Evolutionary conservation across 2,888 invertebrate genomes (phyloP), one percentile per base, ranked within the genome.

Genomic region (Elegia similella): DNA sequence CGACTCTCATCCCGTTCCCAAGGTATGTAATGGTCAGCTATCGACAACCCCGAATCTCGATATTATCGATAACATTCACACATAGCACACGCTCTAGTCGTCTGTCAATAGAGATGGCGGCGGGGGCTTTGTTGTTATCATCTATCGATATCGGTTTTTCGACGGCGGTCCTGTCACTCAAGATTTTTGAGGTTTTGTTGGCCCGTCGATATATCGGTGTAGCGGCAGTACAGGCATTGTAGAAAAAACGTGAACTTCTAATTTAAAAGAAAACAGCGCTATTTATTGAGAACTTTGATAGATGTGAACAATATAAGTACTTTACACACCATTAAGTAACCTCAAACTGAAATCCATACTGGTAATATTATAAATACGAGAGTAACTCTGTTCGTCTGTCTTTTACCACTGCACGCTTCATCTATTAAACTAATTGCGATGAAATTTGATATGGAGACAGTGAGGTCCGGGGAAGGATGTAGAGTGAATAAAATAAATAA

Each of bases 131-230:
- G 88, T 86, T 78, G 75, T 73, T 85, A 84, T 84, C 88, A 80
- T 80, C 74, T 82, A 84, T 87, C 86, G 86, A 86, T 82, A 86
- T 86, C 83, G 84, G 81, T 74, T 84, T 85, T 83, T 83, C 82
- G 80, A 80, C 74, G 89, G 91, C 90, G 90, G 90, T 87, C 91
- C 87, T 80, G 91, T 90, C 91, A 90, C 86, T 91, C 91, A 90
- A 78, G 74, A 71, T 76, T 84, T 84, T 82, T 65, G 78, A 73
- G 81, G 84, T 87, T 88, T 88, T 89, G 81, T 86, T 68, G 59
- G 71, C 67, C 72, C 73, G 75, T 78, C 78, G 79, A 80, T 86
- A 78, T 84, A 81, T 84, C 76, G 76, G 72, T 79, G 86, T 76
- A 71, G 73, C 69, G 59, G 82, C 59, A 56, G 29, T 34, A 61